Conservation (phyloP, 1,140 invertebrate species). For the Polypedilum vanderplanki region DNA sequence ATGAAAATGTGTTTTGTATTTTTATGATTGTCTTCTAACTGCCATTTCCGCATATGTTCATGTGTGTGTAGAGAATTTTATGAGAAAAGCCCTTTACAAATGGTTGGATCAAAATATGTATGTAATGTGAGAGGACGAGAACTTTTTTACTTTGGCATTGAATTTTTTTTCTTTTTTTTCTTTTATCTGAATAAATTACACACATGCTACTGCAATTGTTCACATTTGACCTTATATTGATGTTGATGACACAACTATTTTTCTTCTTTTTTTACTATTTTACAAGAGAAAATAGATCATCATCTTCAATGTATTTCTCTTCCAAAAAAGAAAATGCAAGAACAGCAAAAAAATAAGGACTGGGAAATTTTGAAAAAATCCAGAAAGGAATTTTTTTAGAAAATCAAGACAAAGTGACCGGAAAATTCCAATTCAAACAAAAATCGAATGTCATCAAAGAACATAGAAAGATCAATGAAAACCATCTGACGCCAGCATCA, state of each 20-base stretch:
- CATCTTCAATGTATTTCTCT: neutral
- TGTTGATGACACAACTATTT: neutral
- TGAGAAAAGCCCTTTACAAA: slow-evolving; percentile 25
- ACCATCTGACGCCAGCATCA: neutral
- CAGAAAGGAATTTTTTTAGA: too few species aligned
- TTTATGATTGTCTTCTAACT: slow-evolving; percentile 28
- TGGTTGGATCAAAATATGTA: neutral
- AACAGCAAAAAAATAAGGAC: neutral
- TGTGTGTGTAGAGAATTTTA: neutral
- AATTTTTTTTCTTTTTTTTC: neutral
- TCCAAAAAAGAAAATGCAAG: neutral
- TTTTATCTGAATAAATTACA: neutral
- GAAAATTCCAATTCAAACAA: too few species aligned
- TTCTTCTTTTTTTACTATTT: neutral
- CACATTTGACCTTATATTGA: neutral
- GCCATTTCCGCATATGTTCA: slow-evolving; percentile 5
- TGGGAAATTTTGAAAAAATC: too few species aligned
- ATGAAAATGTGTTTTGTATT: slow-evolving; percentile 22
- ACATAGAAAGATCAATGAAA: slow-evolving; percentile 22
- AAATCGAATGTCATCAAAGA: too few species aligned
- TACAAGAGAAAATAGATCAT: neutral
- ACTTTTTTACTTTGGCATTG: neutral
- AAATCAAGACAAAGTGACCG: too few species aligned
- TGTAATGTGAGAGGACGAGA: neutral
- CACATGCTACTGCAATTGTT: neutral